Base-by-base conservation (phyloP, 2,113 vertebrate genomes). In the Chascanopsetta lugubris region DNA sequence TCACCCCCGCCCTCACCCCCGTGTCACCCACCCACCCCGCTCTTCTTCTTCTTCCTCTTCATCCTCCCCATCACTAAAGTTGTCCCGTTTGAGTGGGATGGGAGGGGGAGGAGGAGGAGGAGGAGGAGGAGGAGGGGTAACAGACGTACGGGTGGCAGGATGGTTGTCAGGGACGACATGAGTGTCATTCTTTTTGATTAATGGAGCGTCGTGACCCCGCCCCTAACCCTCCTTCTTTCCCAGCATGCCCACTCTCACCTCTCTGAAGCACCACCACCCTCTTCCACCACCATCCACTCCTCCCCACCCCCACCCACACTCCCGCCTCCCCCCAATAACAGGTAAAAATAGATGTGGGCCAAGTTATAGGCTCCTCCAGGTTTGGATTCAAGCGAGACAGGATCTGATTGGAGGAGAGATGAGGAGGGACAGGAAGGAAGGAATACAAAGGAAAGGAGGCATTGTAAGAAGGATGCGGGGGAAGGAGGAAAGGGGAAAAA, bases 151-250 rank as follows among this genome's bases (percentile, higher is more conserved):
- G 85, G 68, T 87, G 85, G 82, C 88, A 88, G 77, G 82, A 84
- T 85, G 86, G 82, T 93, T 93, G 93, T 95, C 93, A 94, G 80
- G 90, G 85, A 90, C 82, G 90, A 93, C 85, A 88, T 93, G 83
- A 73, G 92, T 95, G 94, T 95, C 94, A 95, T 91, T 94, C 86
- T 87, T 88, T 93, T 94, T 96, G 95, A 98, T 97, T 96, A 95
- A 96, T 94, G 93, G 93, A 85, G 91, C 93, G 90, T 92, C 90
- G 90, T 91, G 90, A 95, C 84, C 89, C 87, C 76, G 73, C 87
- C 84, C 74, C 80, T 69, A 80, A 84, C 66, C 82, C 70, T 51
- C 81, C 72, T 65, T 65, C 72, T 80, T 73, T 75, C 73, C 77
- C 75, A 80, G 79, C 73, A 82, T 85, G 85, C 85, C 85, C 85